Percentiles rank a stretch among this genome's conserved stretches.
These are phyloP conservation scores for Gryllus bimaculatus DNA, from an alignment of 1,140 invertebrate species.

Conservation along the genomic window DNA sequence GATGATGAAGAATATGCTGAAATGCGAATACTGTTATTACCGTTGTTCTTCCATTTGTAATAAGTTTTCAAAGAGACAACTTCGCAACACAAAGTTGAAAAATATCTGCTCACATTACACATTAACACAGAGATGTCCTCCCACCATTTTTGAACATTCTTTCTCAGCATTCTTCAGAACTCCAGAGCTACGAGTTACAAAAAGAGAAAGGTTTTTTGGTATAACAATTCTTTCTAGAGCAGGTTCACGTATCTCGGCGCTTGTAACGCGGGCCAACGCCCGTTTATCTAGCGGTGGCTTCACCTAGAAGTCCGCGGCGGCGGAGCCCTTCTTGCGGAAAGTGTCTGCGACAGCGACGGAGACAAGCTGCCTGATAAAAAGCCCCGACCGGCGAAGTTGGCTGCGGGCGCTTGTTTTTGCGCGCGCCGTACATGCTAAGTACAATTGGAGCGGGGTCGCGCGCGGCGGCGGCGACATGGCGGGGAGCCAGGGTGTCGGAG, in stretches of 20 bases:
- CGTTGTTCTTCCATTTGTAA: no score
- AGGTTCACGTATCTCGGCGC: neutral
- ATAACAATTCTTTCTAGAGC: neutral
- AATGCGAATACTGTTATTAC: no score
- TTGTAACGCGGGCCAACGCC: neutral
- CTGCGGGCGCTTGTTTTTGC: neutral
- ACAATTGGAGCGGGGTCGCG: neutral
- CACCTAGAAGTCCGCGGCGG: neutral
- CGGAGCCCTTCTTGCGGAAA: neutral
- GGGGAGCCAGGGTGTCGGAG: neutral
- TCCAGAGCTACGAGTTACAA: no score
- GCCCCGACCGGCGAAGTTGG: neutral
- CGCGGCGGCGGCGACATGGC: no score
- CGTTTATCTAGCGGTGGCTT: neutral
- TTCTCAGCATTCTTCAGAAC: no score
- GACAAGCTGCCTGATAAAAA: neutral
- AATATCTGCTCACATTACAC: no score
- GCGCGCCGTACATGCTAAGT: neutral
- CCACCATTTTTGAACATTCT: no score
- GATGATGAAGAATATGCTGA: no score
- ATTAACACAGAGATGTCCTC: no score
- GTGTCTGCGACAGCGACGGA: neutral
- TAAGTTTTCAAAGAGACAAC: no score
- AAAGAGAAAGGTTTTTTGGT: no score
- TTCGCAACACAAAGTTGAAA: no score